Conservation (phyloP, 2,888 invertebrate genomes). For the Cerceris rybyensis region DNA sequence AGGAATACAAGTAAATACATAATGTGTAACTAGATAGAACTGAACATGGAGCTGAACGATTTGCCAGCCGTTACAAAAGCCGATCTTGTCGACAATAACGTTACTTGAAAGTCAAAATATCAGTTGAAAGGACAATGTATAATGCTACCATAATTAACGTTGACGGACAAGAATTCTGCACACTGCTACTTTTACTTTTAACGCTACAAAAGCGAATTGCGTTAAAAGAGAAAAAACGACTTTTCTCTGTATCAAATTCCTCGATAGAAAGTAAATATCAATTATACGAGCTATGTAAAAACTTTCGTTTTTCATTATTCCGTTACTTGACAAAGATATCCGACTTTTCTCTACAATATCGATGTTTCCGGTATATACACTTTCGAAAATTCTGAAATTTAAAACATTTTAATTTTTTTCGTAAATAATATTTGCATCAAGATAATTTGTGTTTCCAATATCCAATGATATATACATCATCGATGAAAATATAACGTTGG, state of each 20-base stretch:
- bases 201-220: slow-evolving; percentile 25
- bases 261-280: slow-evolving; percentile 52
- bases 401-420: too few species aligned
- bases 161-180: slow-evolving; percentile 16
- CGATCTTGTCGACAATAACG: slow-evolving; percentile 29
- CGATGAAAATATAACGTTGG: too few species aligned
- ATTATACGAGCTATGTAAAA: slow-evolving; percentile 45
- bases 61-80: slow-evolving; percentile 50
- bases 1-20: slow-evolving; percentile 5
- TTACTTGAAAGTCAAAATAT: slow-evolving; percentile 32
- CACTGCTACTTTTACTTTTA: slow-evolving; percentile 6
- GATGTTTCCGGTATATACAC: slow-evolving; percentile 22
- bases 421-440: too few species aligned
- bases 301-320: slow-evolving; percentile 43
- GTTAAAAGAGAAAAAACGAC: slow-evolving; percentile 16
- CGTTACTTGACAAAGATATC: slow-evolving; percentile 6
- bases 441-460: too few species aligned
- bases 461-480: too few species aligned
- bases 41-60: slow-evolving; percentile 41
- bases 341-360: slow-evolving; percentile 28
- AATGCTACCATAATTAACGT: slow-evolving; percentile 20
- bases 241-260: slow-evolving; percentile 32
- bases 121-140: slow-evolving; percentile 39
- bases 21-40: slow-evolving; percentile 14
- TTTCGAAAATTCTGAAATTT: too few species aligned